Percentiles rank a stretch among this genome's conserved stretches.
Evolutionary conservation across 2,113 vertebrate genomes (phyloP).

Genomic region (Calidris pygmaea): DNA sequence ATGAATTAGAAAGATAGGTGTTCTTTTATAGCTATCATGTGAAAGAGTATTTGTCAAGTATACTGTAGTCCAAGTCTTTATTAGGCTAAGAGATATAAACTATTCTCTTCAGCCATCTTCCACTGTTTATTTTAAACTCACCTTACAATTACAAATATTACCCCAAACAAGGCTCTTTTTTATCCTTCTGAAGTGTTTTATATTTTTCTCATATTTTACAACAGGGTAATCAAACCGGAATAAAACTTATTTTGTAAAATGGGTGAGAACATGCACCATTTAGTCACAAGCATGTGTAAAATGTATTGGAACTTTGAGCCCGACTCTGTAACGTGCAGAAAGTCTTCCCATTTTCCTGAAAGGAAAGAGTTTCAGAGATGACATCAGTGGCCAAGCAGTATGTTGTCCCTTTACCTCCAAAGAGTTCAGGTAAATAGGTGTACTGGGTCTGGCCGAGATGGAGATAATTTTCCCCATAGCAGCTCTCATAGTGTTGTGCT

Average conservation of each 20-base stretch:
- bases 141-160: neutral
- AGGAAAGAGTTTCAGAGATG: neutral
- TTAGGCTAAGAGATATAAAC: neutral
- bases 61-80: neutral
- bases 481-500: neutral
- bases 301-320: neutral
- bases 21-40: neutral
- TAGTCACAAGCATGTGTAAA: neutral
- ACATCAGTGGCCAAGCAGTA: neutral
- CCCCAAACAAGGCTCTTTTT: neutral
- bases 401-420: neutral
- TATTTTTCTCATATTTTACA: neutral
- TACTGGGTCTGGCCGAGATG: neutral
- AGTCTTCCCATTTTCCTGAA: neutral
- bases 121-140: neutral
- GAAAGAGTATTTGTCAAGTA: conserved; percentile 10
- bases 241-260: neutral
- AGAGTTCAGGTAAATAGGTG: neutral
- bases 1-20: neutral
- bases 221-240: neutral
- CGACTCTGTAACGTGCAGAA: neutral
- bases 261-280: neutral
- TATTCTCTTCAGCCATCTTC: neutral
- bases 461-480: neutral
- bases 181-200: neutral